Conservation (phyloP, 2,113 vertebrate genomes). For the Microcebus lehilahytsara region DNA sequence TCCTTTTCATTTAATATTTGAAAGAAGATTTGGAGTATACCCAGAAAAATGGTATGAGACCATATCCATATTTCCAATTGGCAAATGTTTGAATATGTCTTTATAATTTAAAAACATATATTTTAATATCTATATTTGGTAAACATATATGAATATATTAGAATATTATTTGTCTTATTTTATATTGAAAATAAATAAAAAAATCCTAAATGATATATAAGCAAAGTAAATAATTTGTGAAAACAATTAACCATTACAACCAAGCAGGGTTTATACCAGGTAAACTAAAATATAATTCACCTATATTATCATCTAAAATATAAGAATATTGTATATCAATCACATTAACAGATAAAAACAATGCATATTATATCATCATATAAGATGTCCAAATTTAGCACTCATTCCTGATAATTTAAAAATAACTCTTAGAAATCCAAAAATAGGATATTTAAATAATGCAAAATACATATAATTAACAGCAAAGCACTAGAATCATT, state of each 20-base stretch:
- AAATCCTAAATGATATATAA: background rate
- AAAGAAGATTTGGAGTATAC: background rate
- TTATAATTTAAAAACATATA: background rate
- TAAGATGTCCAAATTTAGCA: background rate
- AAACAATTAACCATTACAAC: background rate
- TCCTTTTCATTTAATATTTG: background rate
- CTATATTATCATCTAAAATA: background rate
- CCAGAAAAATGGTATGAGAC: background rate
- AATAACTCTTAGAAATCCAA: background rate
- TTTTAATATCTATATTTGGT: background rate
- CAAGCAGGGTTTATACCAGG: background rate
- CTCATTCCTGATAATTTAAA: background rate
- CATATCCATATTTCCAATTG: background rate
- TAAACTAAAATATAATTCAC: background rate
- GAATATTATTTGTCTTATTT: background rate
- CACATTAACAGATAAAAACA: background rate
- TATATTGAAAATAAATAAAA: background rate
- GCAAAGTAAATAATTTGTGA: background rate
- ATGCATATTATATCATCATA: background rate
- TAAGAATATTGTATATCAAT: background rate
- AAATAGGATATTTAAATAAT: background rate
- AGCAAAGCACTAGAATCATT: background rate
- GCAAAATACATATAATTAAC: background rate
- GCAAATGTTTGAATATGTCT: background rate
- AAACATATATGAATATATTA: background rate